Conservation (phyloP, 2,797 vertebrate species). For the Nannoperca obscura region DNA sequence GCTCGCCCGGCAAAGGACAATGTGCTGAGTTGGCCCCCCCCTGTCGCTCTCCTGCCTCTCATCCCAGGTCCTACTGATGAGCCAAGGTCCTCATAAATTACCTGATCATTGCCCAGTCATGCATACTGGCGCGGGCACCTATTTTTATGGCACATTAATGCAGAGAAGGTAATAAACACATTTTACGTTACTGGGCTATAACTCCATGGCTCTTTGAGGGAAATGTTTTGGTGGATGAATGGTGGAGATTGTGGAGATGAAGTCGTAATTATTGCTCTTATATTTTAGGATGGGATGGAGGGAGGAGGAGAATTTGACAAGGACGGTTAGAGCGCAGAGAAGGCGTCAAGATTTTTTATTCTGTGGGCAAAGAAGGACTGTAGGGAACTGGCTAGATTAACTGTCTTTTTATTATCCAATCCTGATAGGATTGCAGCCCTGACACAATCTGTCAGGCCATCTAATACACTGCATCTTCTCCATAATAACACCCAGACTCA, state of each 20-base stretch:
- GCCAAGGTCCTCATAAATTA: conserved; percentile 77
- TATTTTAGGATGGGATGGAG: conserved; percentile 60
- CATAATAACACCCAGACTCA: conserved; percentile 74
- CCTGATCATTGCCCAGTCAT: conserved; percentile 64
- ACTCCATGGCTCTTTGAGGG: conserved; percentile 50
- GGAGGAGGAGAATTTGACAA: conserved; percentile 67
- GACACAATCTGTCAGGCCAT: conserved; percentile 80
- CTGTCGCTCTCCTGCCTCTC: conserved; percentile 13
- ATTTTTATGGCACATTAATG: conserved; percentile 69
- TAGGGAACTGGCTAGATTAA: conserved; percentile 77
- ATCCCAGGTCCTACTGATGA: conserved; percentile 55
- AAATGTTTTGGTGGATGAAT: conserved; percentile 69
- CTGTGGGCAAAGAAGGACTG: conserved; percentile 55
- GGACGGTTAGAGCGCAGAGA: conserved; percentile 55
- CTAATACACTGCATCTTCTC: conserved; percentile 73
- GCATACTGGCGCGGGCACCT: conserved; percentile 43
- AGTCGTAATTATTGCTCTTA: conserved; percentile 78
- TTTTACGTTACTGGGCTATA: conserved; percentile 63
- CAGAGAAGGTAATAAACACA: conserved; percentile 70
- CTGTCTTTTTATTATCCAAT: conserved; percentile 79
- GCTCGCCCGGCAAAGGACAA: conserved; percentile 64
- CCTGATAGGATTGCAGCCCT: conserved; percentile 74
- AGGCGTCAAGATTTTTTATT: conserved; percentile 57
- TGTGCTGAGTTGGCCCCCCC: conserved; percentile 28
- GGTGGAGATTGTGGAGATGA: conserved; percentile 71